phyloP scores from a whole-genome alignment of 2,888 invertebrate species.

The Nymphalis c-album region DNA sequence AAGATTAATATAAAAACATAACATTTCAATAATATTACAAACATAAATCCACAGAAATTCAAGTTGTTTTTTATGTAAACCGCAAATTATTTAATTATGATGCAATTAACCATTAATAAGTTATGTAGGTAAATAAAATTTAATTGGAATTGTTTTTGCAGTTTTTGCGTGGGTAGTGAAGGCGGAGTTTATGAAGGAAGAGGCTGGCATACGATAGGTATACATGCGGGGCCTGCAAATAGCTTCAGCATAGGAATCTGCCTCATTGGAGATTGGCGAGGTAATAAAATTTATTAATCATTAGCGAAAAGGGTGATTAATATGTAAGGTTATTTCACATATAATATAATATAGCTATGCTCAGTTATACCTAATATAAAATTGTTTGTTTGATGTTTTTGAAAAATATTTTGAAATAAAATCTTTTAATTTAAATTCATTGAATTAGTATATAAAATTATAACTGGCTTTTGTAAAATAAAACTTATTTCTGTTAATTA shows the following conservation, averaged over 20 bases:
- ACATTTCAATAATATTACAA: neutral
- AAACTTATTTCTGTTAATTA: no score
- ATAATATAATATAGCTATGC: no score
- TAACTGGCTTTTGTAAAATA: no score
- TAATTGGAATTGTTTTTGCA: conserved; percentile 49
- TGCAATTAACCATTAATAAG: neutral
- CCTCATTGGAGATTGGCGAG: conserved; percentile 86
- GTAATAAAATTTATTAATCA: conserved; percentile 64
- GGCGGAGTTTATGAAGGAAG: conserved; percentile 86
- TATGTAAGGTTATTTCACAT: conserved; percentile 2
- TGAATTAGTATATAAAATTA: no score
- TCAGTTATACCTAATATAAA: no score
- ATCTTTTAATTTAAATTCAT: no score
- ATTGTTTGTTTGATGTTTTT: no score
- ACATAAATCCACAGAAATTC: neutral
- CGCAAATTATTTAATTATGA: neutral
- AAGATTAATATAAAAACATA: no score
- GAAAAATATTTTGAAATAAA: no score
- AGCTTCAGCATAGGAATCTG: conserved; percentile 84
- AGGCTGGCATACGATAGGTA: conserved; percentile 86
- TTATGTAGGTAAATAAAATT: neutral
- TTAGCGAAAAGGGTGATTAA: neutral
- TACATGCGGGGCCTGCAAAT: conserved; percentile 85
- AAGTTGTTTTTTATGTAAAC: neutral
- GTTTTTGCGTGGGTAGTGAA: conserved; percentile 87